A percentile compares a stretch with the other conserved stretches of the same genome.
These are phyloP conservation scores for Felis chaus DNA, from an alignment of 2,113 vertebrate species.

Conservation along the genomic window DNA sequence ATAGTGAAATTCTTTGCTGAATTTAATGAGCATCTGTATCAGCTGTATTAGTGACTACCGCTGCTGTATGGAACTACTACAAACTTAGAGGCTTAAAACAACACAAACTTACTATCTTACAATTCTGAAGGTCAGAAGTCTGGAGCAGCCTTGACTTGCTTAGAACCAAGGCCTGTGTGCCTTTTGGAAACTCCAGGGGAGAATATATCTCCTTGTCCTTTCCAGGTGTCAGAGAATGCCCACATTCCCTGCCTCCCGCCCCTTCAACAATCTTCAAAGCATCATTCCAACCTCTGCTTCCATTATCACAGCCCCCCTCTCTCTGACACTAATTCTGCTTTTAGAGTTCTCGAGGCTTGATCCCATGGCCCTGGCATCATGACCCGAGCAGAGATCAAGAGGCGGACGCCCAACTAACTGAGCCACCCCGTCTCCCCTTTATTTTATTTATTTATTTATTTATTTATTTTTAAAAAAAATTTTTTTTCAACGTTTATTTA, in stretches of 20 bases:
- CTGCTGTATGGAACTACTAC: neutral
- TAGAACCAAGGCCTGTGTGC: neutral
- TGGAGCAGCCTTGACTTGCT: neutral
- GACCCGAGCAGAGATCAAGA: too few species aligned
- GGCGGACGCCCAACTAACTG: too few species aligned
- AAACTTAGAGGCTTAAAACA: neutral
- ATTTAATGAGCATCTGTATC: neutral
- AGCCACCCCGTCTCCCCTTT: neutral
- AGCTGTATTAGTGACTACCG: neutral
- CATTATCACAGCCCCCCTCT: neutral
- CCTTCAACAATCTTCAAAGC: neutral
- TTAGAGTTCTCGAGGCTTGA: too few species aligned
- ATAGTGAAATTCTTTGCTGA: neutral
- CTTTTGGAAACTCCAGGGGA: neutral
- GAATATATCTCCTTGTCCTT: neutral
- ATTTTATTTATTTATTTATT: neutral
- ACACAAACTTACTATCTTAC: neutral
- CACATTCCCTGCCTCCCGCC: neutral
- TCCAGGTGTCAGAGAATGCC: neutral
- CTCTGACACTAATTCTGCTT: neutral
- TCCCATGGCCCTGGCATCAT: too few species aligned
- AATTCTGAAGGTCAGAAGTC: neutral
- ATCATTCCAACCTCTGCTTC: neutral
- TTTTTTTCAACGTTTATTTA: too few species aligned
- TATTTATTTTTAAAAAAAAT: too few species aligned